Conservation (phyloP, 2,113 vertebrate species). For the Melanerpes aurifrons region DNA sequence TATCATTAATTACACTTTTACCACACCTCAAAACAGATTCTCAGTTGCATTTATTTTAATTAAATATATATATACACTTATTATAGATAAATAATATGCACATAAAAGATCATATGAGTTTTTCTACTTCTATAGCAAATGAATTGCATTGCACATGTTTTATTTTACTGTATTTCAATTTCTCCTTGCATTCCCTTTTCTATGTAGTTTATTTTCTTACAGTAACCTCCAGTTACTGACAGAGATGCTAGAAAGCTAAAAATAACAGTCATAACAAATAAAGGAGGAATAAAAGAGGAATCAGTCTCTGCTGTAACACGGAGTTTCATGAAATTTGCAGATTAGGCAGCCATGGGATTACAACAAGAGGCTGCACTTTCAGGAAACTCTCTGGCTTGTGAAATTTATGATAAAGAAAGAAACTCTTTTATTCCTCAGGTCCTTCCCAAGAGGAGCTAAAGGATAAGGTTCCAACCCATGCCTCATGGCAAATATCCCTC, state of each 20-base stretch:
- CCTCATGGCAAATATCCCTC: background rate
- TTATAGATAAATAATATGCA: background rate
- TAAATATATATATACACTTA: background rate
- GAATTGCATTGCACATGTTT: fast-evolving
- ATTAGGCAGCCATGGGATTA: constrained; percentile 13
- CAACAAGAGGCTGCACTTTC: background rate
- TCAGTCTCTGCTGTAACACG: background rate
- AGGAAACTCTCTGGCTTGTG: background rate
- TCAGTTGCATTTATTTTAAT: background rate
- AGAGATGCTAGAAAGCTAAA: background rate
- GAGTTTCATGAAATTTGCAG: constrained; percentile 12
- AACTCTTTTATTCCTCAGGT: background rate
- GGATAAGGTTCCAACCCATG: background rate
- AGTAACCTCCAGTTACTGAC: constrained; percentile 2
- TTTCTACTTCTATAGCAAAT: background rate
- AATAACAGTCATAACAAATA: background rate
- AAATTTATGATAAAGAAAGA: constrained; percentile 1
- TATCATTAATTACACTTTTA: background rate
- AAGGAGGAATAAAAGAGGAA: background rate
- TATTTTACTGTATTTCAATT: background rate
- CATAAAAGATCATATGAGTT: background rate
- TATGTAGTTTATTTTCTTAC: background rate
- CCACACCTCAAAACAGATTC: background rate
- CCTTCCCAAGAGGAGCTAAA: background rate
- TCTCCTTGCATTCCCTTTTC: background rate